Evolutionary conservation across 23 tunicate species (phyloP), one percentile per base, ranked within the genome.

Genomic region (Halocynthia aurantium): DNA sequence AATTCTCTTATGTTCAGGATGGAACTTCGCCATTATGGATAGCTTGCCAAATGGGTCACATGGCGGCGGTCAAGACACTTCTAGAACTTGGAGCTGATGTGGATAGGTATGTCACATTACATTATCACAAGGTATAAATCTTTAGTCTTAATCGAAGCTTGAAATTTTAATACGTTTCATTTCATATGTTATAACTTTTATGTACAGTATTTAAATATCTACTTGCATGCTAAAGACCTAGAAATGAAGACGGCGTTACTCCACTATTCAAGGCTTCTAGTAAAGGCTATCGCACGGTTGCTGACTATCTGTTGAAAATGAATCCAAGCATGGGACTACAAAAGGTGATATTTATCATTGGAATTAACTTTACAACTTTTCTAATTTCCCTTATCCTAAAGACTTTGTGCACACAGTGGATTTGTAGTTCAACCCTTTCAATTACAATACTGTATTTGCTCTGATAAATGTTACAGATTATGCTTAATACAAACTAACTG

Each of bases 21-120:
- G 93, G 93, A 5, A 40, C 78, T 22, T 77, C 86, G 0, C 93
- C 93, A 15, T 77, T 87, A 12, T 87, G 93, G 93, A 87, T 87
- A 44, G 93, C 93, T 8, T 51, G 86, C 70, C 93, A 87, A 76
- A 82, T 76, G 83, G 86, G 83, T 57, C 86, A 87, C 19, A 52
- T 22, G 21, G 50, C 63, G 52, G 80, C 75, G 10, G 85, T 86
- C 53, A 53, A 74, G 18, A 52, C 64, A 21, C 73, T 86, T 9
- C 49, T 83, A 8, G 54, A 74, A 7, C 73, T 67, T 15, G 91
- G 91, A 49, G 91, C 91, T 57, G 52, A 71, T 2, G 71, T 61
- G 51, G 89, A 85, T 49, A 85, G 77, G 89, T 85, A 60, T 7
- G 70, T 12, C n/a, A 57, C 62, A 57, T 10, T 57, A 10, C 12